phyloP scores from a whole-genome alignment of 2,888 invertebrate genomes.

The Drosophila macrothrix region DNA sequence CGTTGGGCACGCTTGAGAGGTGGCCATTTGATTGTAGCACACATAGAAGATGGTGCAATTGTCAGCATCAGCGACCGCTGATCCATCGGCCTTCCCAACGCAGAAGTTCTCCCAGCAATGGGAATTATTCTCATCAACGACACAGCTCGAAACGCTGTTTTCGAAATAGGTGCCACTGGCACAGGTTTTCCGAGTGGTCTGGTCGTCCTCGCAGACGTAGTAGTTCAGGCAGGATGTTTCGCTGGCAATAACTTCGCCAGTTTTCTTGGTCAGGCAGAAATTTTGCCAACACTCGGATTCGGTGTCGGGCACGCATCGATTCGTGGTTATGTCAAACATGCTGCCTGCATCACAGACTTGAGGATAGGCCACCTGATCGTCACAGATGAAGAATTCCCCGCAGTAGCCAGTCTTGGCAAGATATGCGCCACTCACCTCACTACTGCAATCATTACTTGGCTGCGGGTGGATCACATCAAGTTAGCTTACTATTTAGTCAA shows the following conservation, averaged over 20 bases:
- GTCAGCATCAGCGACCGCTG: conserved; percentile 24
- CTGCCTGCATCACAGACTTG: conserved; percentile 72
- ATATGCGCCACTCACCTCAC: conserved; percentile 63
- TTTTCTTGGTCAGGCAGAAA: conserved; percentile 52
- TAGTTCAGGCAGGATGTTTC: conserved; percentile 58
- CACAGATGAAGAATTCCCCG: conserved; percentile 71
- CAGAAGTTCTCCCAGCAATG: conserved; percentile 71
- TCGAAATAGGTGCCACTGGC: conserved; percentile 63
- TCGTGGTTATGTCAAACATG: conserved; percentile 50
- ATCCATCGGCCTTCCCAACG: conserved; percentile 52
- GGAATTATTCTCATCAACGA: conserved; percentile 36
- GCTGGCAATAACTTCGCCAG: conserved; percentile 47
- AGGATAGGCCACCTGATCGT: conserved; percentile 63
- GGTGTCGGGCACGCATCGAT: conserved; percentile 67
- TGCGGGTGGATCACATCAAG: conserved; percentile 1
- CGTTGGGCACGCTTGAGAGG: conserved; percentile 33
- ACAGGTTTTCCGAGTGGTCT: conserved; percentile 56
- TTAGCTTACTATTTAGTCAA: too few relatives aligned
- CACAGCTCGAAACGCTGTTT: conserved; percentile 29
- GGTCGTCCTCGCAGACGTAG: conserved; percentile 57
- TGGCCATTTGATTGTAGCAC: conserved; percentile 43
- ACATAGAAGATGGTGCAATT: conserved; percentile 60
- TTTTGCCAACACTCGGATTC: conserved; percentile 71
- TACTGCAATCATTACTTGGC: conserved; percentile 60
- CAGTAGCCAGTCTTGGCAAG: conserved; percentile 65